Conservation (phyloP, 64 coral and sea anemone species). For the Acropora yongei region DNA sequence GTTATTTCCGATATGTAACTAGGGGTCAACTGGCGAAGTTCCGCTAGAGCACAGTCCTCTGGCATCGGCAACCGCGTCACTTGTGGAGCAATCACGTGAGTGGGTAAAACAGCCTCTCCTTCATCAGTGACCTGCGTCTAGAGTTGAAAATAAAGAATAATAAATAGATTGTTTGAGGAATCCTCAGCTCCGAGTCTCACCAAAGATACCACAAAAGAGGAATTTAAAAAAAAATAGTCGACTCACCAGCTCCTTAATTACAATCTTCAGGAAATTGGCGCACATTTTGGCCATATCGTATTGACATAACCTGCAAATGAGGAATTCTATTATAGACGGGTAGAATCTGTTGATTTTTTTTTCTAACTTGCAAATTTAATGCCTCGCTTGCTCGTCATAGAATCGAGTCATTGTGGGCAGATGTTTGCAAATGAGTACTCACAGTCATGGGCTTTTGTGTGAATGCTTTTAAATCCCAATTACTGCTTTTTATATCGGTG, state of each 20-base stretch:
- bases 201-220: no score
- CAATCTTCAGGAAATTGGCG: slow-evolving; percentile 90
- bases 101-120: slow-evolving; percentile 49
- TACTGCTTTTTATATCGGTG: no score
- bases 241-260: slow-evolving; percentile 94
- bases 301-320: slow-evolving; percentile 91
- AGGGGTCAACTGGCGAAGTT: slow-evolving; percentile 62
- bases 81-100: slow-evolving; percentile 67
- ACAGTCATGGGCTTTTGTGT: no score
- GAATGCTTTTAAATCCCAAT: no score
- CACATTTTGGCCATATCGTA: slow-evolving; percentile 97
- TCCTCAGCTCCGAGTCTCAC: no score
- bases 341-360: no score
- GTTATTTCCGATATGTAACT: slow-evolving; percentile 66
- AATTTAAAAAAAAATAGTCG: no score
- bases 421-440: no score
- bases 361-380: no score
- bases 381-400: no score
- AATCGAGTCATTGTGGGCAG: no score
- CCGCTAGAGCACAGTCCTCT: slow-evolving; percentile 74
- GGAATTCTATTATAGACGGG: no score
- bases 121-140: slow-evolving; percentile 41
- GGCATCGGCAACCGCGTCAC: slow-evolving; percentile 70
- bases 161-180: neutral
- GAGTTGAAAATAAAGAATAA: neutral